Base-by-base conservation (phyloP, 1,140 invertebrate genomes). In the Calephelis virginiensis region DNA sequence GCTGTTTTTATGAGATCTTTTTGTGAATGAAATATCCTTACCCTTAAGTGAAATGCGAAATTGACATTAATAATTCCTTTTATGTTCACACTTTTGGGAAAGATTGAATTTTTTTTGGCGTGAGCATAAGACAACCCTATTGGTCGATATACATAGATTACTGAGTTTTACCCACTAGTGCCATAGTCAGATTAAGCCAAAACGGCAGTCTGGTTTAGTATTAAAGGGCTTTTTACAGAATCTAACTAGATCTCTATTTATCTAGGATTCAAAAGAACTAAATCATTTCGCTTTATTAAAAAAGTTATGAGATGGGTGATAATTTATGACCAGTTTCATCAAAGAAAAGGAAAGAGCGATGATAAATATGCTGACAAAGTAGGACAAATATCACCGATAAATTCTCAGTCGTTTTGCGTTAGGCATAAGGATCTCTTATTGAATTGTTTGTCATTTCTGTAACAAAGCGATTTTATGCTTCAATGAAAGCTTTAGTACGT, bases 1-100 rank as follows among this genome's bases (percentile, higher is more conserved):
- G 11, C 46, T 69, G 63, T 69, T 64, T 48, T 64, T 64, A 56
- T 56, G 53, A 56, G 53, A 37, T 56, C 53, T 12, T 56, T 59
- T 59, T 38, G 53, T 38, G 28, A 59, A 59, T 59, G 53, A 59
- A 38, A 28, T 59, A 59, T 59, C 17, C 11, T 38, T 59, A 38
- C 11, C 10, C 28, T 38, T 59, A 12, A 3, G 28, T 59, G 37
- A 12, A 59, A n/a, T 12, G 28, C 53, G 10, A 56, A 56, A 56
- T 56, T 50, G 49, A 50, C 14, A 53, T 53, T 28, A 53, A 53
- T 17, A 49, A 13, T n/a, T n/a, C 48, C 6, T n/a, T 43, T 43
- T 43, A 43, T 43, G 40, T 43, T 43, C 40, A 9, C 8, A 43
- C 6, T 43, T 43, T 43, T 43, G 40, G 8, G 40, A 9, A 43